A percentile compares a stretch with the other conserved stretches of the same genome.
These are phyloP conservation scores for Drosophila hydei DNA, from an alignment of 1,140 invertebrate genomes.

Conservation along the genomic window DNA sequence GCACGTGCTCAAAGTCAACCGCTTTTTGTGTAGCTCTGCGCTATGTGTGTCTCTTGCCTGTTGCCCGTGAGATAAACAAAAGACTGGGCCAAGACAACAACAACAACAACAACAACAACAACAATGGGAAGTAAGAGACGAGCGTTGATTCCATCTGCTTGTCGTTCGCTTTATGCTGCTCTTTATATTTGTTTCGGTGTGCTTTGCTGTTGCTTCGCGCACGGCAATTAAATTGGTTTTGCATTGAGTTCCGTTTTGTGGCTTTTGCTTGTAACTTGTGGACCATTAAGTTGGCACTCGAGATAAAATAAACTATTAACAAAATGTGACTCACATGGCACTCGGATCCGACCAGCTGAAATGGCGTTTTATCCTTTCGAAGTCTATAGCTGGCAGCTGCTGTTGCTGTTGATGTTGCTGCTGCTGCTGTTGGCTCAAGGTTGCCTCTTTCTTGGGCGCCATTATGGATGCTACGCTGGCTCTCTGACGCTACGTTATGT, in stretches of 20 bases:
- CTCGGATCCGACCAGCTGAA: conserved; percentile 82
- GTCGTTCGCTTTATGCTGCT: neutral
- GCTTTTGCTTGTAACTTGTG: conserved; percentile 34
- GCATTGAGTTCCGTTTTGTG: conserved; percentile 49
- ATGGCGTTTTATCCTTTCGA: conserved; percentile 80
- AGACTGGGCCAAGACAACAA: conserved; percentile 3
- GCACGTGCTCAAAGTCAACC: conserved; percentile 52
- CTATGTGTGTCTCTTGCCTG: too few relatives aligned
- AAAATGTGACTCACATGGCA: conserved; percentile 77
- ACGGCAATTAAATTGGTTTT: conserved; percentile 21
- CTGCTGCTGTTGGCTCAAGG: conserved; percentile 64
- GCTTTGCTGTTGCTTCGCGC: neutral
- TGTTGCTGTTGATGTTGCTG: conserved; percentile 59
- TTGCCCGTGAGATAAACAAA: conserved; percentile 9
- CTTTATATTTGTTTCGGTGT: neutral
- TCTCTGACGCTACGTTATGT: neutral
- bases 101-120: conserved; percentile 6
- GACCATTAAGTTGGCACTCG: conserved; percentile 32
- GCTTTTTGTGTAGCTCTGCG: conserved; percentile 31
- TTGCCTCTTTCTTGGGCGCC: conserved; percentile 77
- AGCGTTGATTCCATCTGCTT: conserved; percentile 24
- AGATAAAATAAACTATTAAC: conserved; percentile 31
- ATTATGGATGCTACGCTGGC: conserved; percentile 36
- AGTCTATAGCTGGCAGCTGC: conserved; percentile 69
- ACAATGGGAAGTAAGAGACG: conserved; percentile 15